These are phyloP conservation scores for Carabus problematicus DNA, from an alignment of 2,888 invertebrate genomes.

Conservation along the genomic window DNA sequence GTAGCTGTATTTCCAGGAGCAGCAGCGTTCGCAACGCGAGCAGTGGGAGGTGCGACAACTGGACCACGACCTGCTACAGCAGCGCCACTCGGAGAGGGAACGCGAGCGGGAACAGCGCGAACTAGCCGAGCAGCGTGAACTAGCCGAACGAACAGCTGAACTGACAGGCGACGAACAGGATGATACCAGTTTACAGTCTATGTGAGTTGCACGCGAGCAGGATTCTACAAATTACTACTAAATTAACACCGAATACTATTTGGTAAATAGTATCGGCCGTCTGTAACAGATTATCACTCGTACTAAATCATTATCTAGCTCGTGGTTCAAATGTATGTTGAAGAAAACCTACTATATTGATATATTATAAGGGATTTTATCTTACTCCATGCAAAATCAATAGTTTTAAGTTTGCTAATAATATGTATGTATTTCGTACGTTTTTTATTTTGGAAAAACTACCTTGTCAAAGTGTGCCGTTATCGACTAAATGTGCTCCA, in stretches of 20 bases:
- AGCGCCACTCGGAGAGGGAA: constrained; percentile 67
- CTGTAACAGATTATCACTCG: too few species aligned
- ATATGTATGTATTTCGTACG: constrained; percentile 12
- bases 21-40: constrained; percentile 67
- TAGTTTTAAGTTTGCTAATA: background rate
- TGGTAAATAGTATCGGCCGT: too few species aligned
- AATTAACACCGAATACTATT: too few species aligned
- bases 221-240: too few species aligned
- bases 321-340: too few species aligned
- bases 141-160: constrained; percentile 50
- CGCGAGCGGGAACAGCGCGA: constrained; percentile 66
- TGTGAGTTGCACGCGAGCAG: constrained; percentile 53
- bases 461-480: constrained; percentile 33
- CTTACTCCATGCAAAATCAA: constrained; percentile 9
- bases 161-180: constrained; percentile 49
- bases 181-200: constrained; percentile 53
- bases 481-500: constrained; percentile 34
- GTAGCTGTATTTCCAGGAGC: constrained; percentile 52
- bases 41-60: constrained; percentile 67
- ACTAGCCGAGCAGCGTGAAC: constrained; percentile 54
- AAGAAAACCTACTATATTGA: background rate
- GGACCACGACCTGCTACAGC: constrained; percentile 68
- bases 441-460: constrained; percentile 34
- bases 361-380: background rate
- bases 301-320: too few species aligned